Evolutionary conservation across 2,797 vertebrate species (phyloP), one percentile per base, ranked within the genome.

Genomic region (Synaphobranchus kaupii): DNA sequence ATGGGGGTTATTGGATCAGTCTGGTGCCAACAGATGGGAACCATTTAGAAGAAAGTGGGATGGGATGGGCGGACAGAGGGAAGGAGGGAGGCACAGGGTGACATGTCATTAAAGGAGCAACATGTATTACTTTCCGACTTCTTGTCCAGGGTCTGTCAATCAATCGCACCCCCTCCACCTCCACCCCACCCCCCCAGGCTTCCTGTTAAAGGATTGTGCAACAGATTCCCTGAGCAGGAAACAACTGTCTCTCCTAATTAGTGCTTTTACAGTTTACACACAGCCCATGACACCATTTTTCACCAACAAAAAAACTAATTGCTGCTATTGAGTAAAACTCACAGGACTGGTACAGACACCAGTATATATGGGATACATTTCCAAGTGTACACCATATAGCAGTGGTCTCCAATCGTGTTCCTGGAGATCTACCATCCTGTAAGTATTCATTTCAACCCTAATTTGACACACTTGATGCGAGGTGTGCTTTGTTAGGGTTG

Each of bases 1-100:
- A 22, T 4, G 84, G 28, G 22, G 82, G 50, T 87, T 84, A 84
- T 84, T 76, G 66, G 83, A 84, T 87, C 82, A 76, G 86, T 34
- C 66, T 71, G 66, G 83, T 63, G 82, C 86, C 86, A 47, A 60
- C n/a, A 25, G 28, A 66, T 3, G 39, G 68, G 66, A 20, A 52
- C 60, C 47, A 28, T 28, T 84, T 47, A 20, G 63, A 28, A 60
- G 86, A 22, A n/a, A 4, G 60, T 25, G 60, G 60, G 60, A 68
- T 28, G 66, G 66, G 9, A n/a, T 31, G 84, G 50, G 7, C 10
- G 22, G 22, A 66, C 25, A n/a, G 85, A 60, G 71, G 63, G 4
- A 3, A 20, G 5, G 17, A 60, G 28, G 44, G 22, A 39, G 44
- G 0, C 17, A 12, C 56, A 58, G 56, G 56, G 56, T 28, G 25